Evolutionary conservation across 2,797 vertebrate species (phyloP), one percentile per base, ranked within the genome.

Genomic region (Dermochelys coriacea): DNA sequence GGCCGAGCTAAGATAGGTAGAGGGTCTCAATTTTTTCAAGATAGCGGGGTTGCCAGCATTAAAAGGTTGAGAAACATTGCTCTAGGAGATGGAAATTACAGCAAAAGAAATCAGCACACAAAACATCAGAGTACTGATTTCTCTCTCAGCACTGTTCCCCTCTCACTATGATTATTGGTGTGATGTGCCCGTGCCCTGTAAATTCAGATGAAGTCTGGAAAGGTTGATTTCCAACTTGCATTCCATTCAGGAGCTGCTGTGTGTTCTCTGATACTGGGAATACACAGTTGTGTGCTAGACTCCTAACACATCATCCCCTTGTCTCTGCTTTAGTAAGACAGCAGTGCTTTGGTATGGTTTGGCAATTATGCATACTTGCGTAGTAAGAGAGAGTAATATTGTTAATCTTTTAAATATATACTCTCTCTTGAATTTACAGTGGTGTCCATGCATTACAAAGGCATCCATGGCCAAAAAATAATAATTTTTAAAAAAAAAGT

Each of bases 111-210:
- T 4, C 82, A 93, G 86, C 94, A 91, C 93, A 93, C 93, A 29
- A 95, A 96, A 88, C 89, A 37, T 95, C 94, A 96, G 96, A 93
- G 94, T 94, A 97, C 96, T 96, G 95, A 95, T 96, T 96, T 96
- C 79, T 89, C 78, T 93, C 93, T 95, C 96, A 81, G 82, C 91
- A 92, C 94, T 88, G 91, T 95, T 96, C 1, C 95, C 96, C 93
- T 81, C 87, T 92, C 15, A 8, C 27, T 27, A 12, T 47, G 27
- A 29, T 47, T 27, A 45, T 45, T 45, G 41, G 87, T 80, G 54
- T 88, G 87, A 95, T 94, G 94, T 95, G 90, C 94, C 87, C 86
- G 93, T 93, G 89, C 94, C 87, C 84, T 86, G 64, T 82, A 88
- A 95, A 91, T 86, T 93, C 74, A 16, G 87, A 87, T 80, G 80